A percentile compares a stretch with the other conserved stretches of the same genome.
phyloP scores from a whole-genome alignment of 2,888 invertebrate genomes.

The Muschampia plurimacula region DNA sequence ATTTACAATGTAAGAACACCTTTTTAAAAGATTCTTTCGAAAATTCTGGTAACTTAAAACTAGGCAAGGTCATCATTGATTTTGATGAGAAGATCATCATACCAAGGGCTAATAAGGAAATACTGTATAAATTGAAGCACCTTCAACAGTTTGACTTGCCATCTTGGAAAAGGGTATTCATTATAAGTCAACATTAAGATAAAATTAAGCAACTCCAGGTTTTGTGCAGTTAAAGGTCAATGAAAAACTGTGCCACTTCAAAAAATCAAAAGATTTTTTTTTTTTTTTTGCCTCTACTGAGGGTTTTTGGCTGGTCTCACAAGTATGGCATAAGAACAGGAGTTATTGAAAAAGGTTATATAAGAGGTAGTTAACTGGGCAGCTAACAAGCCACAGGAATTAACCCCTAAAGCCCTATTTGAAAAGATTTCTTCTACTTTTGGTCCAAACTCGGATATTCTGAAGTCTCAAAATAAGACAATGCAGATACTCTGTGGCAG shows the following conservation, averaged over 20 bases:
- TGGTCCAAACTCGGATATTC: not conserved
- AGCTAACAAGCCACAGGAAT: not conserved
- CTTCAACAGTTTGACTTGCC: conserved; percentile 4
- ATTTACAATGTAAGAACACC: too few relatives aligned
- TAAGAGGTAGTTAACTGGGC: not conserved
- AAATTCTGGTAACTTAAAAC: too few relatives aligned
- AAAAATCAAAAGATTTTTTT: not conserved
- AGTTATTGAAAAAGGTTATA: not conserved
- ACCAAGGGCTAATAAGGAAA: not conserved
- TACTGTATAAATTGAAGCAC: not conserved
- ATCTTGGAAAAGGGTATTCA: not conserved
- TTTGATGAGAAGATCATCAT: not conserved
- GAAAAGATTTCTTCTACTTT: not conserved
- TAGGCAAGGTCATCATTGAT: not conserved
- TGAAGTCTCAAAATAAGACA: not conserved
- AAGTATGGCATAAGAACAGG: not conserved
- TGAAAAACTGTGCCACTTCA: not conserved
- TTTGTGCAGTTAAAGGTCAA: not conserved
- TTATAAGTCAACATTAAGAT: not conserved
- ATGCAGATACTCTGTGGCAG: not conserved
- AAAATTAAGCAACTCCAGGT: not conserved
- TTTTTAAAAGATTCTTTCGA: too few relatives aligned
- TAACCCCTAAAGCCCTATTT: not conserved
- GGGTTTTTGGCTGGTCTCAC: not conserved
- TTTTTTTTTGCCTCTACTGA: not conserved